Evolutionary conservation across 2,113 vertebrate species (phyloP).

Genomic region (Crocuta crocuta): DNA sequence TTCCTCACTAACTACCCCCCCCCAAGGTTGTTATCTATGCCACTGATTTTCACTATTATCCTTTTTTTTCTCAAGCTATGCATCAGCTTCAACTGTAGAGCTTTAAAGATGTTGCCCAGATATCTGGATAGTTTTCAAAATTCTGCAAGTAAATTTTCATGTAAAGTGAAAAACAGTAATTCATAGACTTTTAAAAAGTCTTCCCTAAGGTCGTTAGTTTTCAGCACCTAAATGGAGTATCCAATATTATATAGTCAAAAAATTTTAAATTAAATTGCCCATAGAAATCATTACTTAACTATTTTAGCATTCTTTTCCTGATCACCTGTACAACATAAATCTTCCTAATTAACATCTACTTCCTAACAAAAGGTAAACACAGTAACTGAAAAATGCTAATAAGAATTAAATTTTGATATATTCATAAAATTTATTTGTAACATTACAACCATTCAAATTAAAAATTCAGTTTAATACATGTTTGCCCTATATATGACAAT

Average conservation of each 20-base stretch:
- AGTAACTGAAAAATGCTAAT: background rate
- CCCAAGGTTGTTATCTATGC: background rate
- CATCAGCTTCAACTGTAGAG: background rate
- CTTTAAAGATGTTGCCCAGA: background rate
- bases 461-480: background rate
- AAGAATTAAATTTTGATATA: conserved; percentile 36
- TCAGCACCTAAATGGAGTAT: background rate
- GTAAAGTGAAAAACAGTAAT: background rate
- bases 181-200: background rate
- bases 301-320: background rate
- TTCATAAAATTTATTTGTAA: conserved; percentile 31
- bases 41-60: background rate
- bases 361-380: background rate
- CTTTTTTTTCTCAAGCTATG: background rate
- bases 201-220: background rate
- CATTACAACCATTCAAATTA: background rate
- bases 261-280: background rate
- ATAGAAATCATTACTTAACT: background rate
- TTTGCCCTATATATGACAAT: background rate
- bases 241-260: background rate
- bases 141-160: background rate
- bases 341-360: conserved; percentile 21
- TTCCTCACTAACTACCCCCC: background rate
- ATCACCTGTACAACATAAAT: background rate
- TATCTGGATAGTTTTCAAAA: background rate